phyloP scores from a whole-genome alignment of 1,140 invertebrate species.

The Dendroctonus valens region DNA sequence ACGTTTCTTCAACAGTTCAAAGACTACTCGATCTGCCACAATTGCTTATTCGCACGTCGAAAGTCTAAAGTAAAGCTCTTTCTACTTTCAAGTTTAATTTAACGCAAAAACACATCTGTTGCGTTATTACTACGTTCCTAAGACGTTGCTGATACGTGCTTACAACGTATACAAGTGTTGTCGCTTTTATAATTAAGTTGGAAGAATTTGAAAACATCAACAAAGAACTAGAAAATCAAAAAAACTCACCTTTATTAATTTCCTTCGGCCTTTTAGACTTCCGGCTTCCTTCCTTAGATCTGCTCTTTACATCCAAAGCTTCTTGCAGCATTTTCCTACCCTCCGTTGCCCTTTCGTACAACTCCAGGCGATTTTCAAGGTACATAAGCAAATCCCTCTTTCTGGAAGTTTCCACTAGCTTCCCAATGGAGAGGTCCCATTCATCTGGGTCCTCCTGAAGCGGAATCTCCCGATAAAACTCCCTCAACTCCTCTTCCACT shows the following conservation, averaged over 20 bases:
- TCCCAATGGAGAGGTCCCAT: conserved; percentile 37
- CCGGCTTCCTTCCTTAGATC: neutral
- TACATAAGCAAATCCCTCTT: conserved; percentile 32
- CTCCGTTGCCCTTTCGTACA: conserved; percentile 11
- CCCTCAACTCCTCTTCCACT: conserved; percentile 25
- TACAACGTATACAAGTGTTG: conserved; percentile 17
- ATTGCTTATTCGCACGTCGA: neutral
- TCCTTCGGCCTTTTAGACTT: neutral
- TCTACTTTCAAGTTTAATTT: too few relatives aligned
- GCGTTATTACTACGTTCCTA: neutral
- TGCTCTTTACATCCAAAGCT: neutral
- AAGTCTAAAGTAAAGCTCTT: neutral
- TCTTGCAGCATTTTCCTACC: conserved; percentile 8
- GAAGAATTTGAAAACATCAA: conserved; percentile 26
- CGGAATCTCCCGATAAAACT: conserved; percentile 33
- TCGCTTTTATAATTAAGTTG: conserved; percentile 27
- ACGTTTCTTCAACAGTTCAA: conserved; percentile 38
- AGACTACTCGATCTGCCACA: conserved; percentile 28
- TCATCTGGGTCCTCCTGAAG: conserved; percentile 10
- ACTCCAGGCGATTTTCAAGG: conserved; percentile 16
- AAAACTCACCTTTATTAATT: neutral
- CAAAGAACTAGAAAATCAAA: conserved; percentile 22
- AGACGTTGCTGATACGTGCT: neutral
- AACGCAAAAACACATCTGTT: too few relatives aligned
- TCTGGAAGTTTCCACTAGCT: conserved; percentile 26